A percentile compares a stretch with the other conserved stretches of the same genome.
Conservation (phyloP, 2,113 vertebrate genomes). For the Poeciliopsis occidentalis region DNA sequence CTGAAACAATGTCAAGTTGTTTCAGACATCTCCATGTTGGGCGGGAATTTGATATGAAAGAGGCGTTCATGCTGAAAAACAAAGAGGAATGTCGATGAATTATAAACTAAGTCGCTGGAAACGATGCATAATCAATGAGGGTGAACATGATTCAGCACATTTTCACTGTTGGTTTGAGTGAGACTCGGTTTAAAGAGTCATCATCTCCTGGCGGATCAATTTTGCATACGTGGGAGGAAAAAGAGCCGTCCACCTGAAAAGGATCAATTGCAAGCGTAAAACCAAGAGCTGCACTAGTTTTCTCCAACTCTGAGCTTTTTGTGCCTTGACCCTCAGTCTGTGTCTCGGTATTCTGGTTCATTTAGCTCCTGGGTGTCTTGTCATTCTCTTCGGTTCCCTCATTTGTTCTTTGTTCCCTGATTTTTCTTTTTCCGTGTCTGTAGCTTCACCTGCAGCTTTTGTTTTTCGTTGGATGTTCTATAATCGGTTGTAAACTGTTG, state of each 20-base stretch:
- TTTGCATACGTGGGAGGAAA: constrained; percentile 1
- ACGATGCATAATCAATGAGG: constrained; percentile 1
- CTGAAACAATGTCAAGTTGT: neutral
- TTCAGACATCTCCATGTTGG: neutral
- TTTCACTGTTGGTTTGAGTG: neutral
- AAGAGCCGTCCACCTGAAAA: neutral
- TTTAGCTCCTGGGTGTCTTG: too few species aligned
- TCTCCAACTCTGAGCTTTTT: neutral
- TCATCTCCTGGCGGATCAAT: constrained; percentile 9
- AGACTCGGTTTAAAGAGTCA: constrained; percentile 17
- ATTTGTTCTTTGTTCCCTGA: too few species aligned
- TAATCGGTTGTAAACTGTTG: too few species aligned
- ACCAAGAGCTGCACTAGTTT: neutral
- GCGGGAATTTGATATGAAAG: neutral
- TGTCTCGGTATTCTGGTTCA: neutral
- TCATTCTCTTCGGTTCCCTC: too few species aligned
- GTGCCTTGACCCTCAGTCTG: neutral
- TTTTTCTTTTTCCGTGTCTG: too few species aligned
- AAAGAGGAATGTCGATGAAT: constrained; percentile 7
- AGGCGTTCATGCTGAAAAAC: neutral
- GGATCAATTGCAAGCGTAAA: constrained; percentile 13
- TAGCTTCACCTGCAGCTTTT: too few species aligned
- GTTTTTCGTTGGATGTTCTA: too few species aligned
- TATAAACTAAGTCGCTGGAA: constrained; percentile 12
- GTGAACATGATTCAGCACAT: neutral